Base-by-base conservation (phyloP, 2,888 invertebrate species). In the Hedychridium roseum region DNA sequence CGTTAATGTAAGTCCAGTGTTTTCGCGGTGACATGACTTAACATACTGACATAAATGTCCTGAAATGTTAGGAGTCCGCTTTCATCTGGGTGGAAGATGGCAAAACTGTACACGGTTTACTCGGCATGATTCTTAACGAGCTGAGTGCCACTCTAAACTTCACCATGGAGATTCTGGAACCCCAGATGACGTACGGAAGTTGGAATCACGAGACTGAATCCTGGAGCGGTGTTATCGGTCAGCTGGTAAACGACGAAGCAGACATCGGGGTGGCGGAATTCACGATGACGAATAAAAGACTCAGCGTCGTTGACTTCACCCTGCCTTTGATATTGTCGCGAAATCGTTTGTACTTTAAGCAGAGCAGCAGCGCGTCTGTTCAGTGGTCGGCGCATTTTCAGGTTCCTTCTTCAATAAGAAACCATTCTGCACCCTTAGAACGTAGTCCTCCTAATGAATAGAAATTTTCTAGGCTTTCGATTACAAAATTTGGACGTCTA, bases 381-480 rank as follows among this genome's bases (percentile, higher is more conserved):
- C 57, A 64, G 7, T 75, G 73, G 75, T 53, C 64, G 1, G 63
- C 63, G 3, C 72, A 75, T 30, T 67, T 74, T 11, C 52, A 62
- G 60, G 75, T 74, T 23, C 7, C 42, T 37, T 23, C 15, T 26
- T 31, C 30, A 11, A 21, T 12, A 21, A 20, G 23, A 9, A 23
- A 23, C 23, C 9, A 5, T 23, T 23, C 5, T 23, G 23, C 23
- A 6, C 5, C 9, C 5, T 23, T 5, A 9, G 23, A 6, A 23
- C 5, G 9, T 23, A 23, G 5, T 23, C 9, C 23, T 9, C 5
- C 5, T 9, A 23, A 23, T 23, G 9, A 5, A 23, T 23, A 9
- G 9, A 12, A 6, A 35, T 27, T 9, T 43, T 50, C 3, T 32
- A 68, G 68, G 42, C 55, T 1, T 64, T 68, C 14, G 17, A 38